phyloP scores from a whole-genome alignment of 2,888 invertebrate genomes.

The Phasia obesa region DNA sequence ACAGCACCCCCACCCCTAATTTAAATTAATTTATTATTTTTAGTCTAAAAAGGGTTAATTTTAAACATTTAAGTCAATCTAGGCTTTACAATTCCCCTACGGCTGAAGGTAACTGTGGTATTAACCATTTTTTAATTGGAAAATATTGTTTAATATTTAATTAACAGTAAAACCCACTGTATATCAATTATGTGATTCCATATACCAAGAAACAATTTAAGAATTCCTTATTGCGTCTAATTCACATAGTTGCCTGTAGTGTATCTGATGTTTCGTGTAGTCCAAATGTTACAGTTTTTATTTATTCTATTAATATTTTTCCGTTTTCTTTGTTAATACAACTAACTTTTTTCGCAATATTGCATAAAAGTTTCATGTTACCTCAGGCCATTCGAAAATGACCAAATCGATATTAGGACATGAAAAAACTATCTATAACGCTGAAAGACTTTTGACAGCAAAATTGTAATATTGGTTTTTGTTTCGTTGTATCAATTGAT shows the following conservation, averaged over 20 bases:
- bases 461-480: constrained; percentile 33
- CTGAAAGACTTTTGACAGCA: constrained; percentile 45
- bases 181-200: too few relatives aligned
- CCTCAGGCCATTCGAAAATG: constrained; percentile 48
- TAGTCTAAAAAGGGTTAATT: too few relatives aligned
- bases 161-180: too few relatives aligned
- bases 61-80: too few relatives aligned
- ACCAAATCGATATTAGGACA: constrained; percentile 52
- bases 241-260: neutral
- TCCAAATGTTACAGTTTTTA: constrained; percentile 8
- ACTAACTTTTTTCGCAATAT: constrained; percentile 39
- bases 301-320: too few relatives aligned
- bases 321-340: constrained; percentile 61
- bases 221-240: neutral
- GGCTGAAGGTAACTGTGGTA: too few relatives aligned
- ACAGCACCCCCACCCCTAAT: too few relatives aligned
- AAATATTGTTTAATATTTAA: too few relatives aligned
- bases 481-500: neutral
- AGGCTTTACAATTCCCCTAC: too few relatives aligned
- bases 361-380: constrained; percentile 67
- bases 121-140: too few relatives aligned
- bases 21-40: too few relatives aligned
- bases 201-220: too few relatives aligned
- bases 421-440: constrained; percentile 35
- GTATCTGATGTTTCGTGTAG: neutral